Evolutionary conservation across 2,797 vertebrate species (phyloP).

Genomic region (Lithobates pipiens): DNA sequence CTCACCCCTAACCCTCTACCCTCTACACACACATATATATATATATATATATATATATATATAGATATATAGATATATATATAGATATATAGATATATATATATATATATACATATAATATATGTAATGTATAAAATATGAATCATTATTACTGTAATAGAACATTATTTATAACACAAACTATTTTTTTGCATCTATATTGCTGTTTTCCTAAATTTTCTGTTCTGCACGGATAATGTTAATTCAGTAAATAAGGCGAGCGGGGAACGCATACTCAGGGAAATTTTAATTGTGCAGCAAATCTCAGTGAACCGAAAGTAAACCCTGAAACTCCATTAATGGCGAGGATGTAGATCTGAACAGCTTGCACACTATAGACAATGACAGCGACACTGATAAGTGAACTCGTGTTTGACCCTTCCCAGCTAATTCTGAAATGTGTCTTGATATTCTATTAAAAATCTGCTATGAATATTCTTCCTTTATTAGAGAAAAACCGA

Average conservation of each 20-base stretch:
- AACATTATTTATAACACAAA: background rate
- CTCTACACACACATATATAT: too few species aligned
- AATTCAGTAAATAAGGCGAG: background rate
- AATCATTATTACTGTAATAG: too few species aligned
- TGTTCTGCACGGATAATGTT: background rate
- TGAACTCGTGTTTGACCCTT: slow-evolving; percentile 39
- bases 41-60: too few species aligned
- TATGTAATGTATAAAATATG: too few species aligned
- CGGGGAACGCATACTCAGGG: background rate
- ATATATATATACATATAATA: too few species aligned
- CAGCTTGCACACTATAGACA: slow-evolving; percentile 40
- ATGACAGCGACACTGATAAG: slow-evolving; percentile 46
- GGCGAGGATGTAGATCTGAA: slow-evolving; percentile 23
- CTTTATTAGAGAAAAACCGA: background rate
- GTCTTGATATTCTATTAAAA: slow-evolving; percentile 35
- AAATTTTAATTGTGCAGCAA: slow-evolving; percentile 42
- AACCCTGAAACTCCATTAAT: slow-evolving; percentile 42
- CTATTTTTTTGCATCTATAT: background rate
- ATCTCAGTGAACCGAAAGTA: slow-evolving; percentile 43
- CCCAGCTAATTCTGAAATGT: slow-evolving; percentile 36
- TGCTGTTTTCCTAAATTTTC: background rate
- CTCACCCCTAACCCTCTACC: too few species aligned
- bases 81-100: too few species aligned
- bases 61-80: too few species aligned
- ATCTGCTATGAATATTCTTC: background rate